phyloP scores from a whole-genome alignment of 2,888 invertebrate species.

The Bombyx huttoni region DNA sequence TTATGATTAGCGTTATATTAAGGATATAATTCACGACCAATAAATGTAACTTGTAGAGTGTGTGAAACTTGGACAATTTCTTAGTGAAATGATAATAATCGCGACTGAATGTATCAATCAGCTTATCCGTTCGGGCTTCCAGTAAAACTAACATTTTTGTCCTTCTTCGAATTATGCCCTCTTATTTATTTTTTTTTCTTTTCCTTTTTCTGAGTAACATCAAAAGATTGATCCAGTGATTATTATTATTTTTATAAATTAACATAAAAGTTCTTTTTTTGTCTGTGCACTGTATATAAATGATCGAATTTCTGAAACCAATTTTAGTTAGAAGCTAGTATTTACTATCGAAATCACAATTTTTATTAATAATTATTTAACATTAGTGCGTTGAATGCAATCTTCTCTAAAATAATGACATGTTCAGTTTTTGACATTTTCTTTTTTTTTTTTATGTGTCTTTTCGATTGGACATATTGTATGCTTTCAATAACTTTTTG shows the following conservation, averaged over 20 bases:
- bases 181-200: neutral
- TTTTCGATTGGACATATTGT: neutral
- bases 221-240: conserved; percentile 35
- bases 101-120: conserved; percentile 64
- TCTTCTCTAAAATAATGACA: neutral
- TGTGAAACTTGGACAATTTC: conserved; percentile 54
- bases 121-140: conserved; percentile 70
- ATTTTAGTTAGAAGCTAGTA: conserved; percentile 47
- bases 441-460: neutral
- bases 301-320: conserved; percentile 26
- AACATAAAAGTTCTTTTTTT: conserved; percentile 23
- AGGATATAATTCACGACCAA: conserved; percentile 63
- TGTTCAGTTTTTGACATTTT: neutral
- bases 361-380: conserved; percentile 8
- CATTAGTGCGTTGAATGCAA: neutral
- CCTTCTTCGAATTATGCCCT: neutral
- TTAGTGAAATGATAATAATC: conserved; percentile 63
- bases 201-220: neutral
- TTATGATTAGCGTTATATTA: conserved; percentile 41
- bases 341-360: conserved; percentile 38
- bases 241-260: conserved; percentile 14
- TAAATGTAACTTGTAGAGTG: conserved; percentile 57
- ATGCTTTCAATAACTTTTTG: neutral
- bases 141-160: conserved; percentile 43
- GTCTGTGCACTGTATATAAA: conserved; percentile 46